Conservation (phyloP, 2,113 vertebrate genomes). For the Indri indri region DNA sequence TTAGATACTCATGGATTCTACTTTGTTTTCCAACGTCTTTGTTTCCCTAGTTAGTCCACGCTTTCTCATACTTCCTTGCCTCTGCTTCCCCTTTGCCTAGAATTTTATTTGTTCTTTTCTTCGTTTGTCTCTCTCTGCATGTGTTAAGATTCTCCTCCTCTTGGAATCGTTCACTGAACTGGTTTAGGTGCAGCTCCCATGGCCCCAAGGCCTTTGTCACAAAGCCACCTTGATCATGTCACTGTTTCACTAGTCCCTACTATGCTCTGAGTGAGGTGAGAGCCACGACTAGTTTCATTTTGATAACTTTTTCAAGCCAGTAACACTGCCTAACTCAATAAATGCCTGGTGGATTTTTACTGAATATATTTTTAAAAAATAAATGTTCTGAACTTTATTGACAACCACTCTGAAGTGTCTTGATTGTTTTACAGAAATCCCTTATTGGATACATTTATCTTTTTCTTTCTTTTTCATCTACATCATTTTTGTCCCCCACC, state of each 20-base stretch:
- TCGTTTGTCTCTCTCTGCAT: background rate
- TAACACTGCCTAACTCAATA: background rate
- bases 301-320: background rate
- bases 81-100: background rate
- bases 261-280: no score
- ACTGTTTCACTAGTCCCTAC: accelerated
- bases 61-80: background rate
- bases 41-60: background rate
- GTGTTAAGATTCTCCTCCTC: no score
- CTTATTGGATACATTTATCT: background rate
- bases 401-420: background rate
- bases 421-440: background rate
- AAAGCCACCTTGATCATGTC: background rate
- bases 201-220: background rate
- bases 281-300: background rate
- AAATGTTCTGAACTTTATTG: background rate
- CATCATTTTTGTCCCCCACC: background rate
- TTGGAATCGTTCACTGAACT: background rate
- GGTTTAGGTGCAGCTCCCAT: accelerated
- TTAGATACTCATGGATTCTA: background rate
- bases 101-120: background rate
- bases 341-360: background rate
- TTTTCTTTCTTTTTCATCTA: background rate
- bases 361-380: background rate
- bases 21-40: background rate